Base-by-base conservation (phyloP, 2,888 invertebrate species). In the Euphydryas editha region DNA sequence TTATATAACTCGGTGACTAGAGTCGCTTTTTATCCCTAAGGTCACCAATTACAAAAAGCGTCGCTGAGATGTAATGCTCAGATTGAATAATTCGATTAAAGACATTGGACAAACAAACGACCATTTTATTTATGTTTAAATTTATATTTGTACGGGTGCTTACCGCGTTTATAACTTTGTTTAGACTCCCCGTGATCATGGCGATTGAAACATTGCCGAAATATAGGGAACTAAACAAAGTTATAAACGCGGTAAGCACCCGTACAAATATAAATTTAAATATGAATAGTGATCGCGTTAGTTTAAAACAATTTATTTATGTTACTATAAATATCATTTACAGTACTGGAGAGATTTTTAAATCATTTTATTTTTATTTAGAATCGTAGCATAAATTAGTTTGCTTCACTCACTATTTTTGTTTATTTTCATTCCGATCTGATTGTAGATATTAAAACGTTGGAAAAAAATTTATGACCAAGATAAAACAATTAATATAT, bases 51-150 rank as follows among this genome's bases (percentile, higher is more conserved):
- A 62, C 58, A 63, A 70, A 70, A 68, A 65, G 51, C 65, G 47
- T 56, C 62, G 62, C 57, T 55, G 65, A 42, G 65, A 57, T 62
- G 61, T 67, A 59, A 49, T 54, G 56, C 24, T 44, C 68, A 63
- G 63, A 70, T 70, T 65, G 65, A 60, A 70, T 70, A 63, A 70
- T 70, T 68, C 62, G 63, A 70, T 70, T 70, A 55, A 68, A 60
- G 21, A n/a, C 44, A 54, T 62, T 59, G 54, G 49, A 65, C 65
- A 65, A 63, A 70, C 67, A 60, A 66, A 59, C 62, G 59, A 51
- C 36, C 42, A 17, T 65, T 57, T 55, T 63, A 64, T 63, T 69
- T n/a, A n/a, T n/a, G n/a, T n/a, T n/a, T n/a, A n/a, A n/a, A n/a
- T n/a, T n/a, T n/a, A n/a, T n/a, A n/a, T n/a, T n/a, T n/a, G n/a